phyloP scores from a whole-genome alignment of 2,113 vertebrate genomes.

The Archocentrus centrarchus region DNA sequence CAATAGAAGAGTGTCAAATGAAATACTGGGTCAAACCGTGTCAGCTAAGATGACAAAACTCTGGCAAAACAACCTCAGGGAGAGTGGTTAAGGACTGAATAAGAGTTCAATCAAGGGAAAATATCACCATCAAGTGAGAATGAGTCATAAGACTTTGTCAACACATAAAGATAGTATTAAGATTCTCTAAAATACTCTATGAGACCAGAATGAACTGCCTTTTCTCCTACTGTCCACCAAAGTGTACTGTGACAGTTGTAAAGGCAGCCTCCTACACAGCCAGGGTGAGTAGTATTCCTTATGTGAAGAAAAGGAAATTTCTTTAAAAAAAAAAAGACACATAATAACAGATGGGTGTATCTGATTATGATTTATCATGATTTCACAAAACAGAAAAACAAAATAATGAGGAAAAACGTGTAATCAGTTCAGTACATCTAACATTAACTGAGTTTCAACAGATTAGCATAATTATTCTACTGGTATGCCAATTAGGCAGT shows the following conservation, averaged over 20 bases:
- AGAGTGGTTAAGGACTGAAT: background rate
- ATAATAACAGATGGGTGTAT: background rate
- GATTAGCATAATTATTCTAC: background rate
- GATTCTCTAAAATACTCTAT: background rate
- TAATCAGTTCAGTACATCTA: constrained; percentile 10
- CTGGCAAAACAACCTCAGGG: background rate
- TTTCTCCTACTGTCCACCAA: background rate
- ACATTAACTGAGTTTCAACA: constrained; percentile 3
- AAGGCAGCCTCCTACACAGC: background rate
- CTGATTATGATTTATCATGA: background rate
- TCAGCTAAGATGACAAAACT: constrained; percentile 39
- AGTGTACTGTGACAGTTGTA: background rate
- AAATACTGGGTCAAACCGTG: constrained; percentile 22
- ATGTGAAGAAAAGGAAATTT: background rate
- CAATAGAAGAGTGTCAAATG: constrained; percentile 28
- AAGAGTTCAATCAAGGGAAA: background rate
- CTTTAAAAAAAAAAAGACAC: background rate
- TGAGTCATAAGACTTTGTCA: background rate
- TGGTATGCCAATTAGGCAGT: background rate
- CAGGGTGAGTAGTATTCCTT: background rate
- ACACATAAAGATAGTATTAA: background rate
- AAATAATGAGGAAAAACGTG: background rate
- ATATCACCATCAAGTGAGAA: background rate
- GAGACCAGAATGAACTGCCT: background rate
- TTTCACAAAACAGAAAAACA: constrained; percentile 11